phyloP scores from a whole-genome alignment of 2,888 invertebrate species.

The Morpho helenor region DNA sequence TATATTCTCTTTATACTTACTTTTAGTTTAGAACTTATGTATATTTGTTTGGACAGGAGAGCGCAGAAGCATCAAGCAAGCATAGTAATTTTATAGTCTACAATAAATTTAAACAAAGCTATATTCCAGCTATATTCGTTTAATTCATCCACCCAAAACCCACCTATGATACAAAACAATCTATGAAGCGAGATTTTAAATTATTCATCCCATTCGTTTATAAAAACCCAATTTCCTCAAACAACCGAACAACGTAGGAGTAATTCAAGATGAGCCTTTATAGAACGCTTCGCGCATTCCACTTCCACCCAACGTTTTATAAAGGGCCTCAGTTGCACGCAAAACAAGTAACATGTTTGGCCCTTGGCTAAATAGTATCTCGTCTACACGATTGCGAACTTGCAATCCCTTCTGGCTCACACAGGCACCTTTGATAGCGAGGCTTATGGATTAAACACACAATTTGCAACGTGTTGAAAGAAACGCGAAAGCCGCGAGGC shows the following conservation, averaged over 20 bases:
- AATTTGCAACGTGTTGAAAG: conserved; percentile 74
- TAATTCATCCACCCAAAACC: too few relatives aligned
- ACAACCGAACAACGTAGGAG: conserved; percentile 10
- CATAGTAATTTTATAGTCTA: too few relatives aligned
- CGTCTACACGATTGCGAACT: conserved; percentile 68
- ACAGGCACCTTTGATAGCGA: conserved; percentile 56
- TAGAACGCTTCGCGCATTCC: conserved; percentile 8
- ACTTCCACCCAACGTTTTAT: conserved; percentile 9
- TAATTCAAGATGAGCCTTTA: conserved; percentile 13
- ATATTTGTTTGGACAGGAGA: too few relatives aligned
- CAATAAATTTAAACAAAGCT: too few relatives aligned
- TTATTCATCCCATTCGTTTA: conserved; percentile 4
- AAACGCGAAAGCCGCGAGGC: conserved; percentile 61
- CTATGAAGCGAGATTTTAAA: neutral
- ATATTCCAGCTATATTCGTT: too few relatives aligned
- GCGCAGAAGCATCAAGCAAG: too few relatives aligned
- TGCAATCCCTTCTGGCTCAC: conserved; percentile 57
- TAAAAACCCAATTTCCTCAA: conserved; percentile 13
- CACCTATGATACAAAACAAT: too few relatives aligned
- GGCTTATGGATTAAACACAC: conserved; percentile 69
- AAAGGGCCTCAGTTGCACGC: conserved; percentile 12
- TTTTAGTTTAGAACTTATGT: too few relatives aligned
- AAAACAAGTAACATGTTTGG: conserved; percentile 37
- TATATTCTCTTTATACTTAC: too few relatives aligned
- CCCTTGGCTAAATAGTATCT: conserved; percentile 70